Evolutionary conservation across 2,797 vertebrate genomes (phyloP), one percentile per base, ranked within the genome.

Genomic region (Crax fasciolata): DNA sequence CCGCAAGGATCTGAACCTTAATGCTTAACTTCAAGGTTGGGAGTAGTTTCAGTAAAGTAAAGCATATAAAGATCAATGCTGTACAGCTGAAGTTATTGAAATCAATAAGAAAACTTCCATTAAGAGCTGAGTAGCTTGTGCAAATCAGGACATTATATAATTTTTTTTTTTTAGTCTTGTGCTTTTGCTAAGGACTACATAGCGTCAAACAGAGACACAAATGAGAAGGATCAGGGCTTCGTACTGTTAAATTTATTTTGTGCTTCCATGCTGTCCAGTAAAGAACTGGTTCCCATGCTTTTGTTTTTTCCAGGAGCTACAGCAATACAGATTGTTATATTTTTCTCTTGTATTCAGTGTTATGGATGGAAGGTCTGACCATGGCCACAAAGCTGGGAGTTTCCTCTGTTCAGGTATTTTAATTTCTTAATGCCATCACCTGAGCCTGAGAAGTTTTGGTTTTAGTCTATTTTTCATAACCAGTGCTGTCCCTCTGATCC

Each of bases 1-100:
- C 59, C 76, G 18, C 73, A 81, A 84, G 44, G 62, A 75, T 91
- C 59, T 79, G 59, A 52, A 78, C 44, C 87, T 94, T 96, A 92
- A 96, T 91, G 65, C 91, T 92, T 96, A 95, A 94, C 91, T 81
- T 84, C 79, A 88, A 59, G 62, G 72, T 4, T 92, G 59, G 23
- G 57, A 84, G 44, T 49, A 90, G 59, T 49, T 30, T 89, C 27
- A 70, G 25, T 51, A 84, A 89, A 84, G 35, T 23, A 61, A 84
- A 85, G 24, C 35, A 38, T 66, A 77, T 54, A 51, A 70, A 30
- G 16, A 65, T 63, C 82, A 32, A 76, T 79, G 20, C 16, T 52
- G 32, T 35, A 25, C 7, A 7, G 74, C 23, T 66, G 32, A 72
- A 81, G 62, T 75, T 70, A 55, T 23, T 75, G 51, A 91, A 93